phyloP scores from a whole-genome alignment of 2,888 invertebrate species.

The Eristalis pertinax region DNA sequence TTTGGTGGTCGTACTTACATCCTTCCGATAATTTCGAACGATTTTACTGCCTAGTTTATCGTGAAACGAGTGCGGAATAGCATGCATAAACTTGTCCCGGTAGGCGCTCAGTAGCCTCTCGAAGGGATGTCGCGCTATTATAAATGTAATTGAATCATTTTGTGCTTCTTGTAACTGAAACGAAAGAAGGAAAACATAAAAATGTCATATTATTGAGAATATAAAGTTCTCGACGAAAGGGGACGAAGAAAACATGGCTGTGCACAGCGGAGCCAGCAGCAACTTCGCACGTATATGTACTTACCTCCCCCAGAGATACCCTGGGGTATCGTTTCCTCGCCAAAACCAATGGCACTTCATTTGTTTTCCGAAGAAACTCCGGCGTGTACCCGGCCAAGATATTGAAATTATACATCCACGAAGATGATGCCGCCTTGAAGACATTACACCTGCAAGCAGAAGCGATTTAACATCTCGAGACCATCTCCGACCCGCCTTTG shows the following conservation, averaged over 20 bases:
- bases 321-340: conserved; percentile 91
- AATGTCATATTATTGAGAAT: conserved; percentile 31
- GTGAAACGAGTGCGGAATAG: conserved; percentile 91
- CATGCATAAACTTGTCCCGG: conserved; percentile 91
- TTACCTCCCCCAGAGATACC: conserved; percentile 85
- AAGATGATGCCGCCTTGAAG: conserved; percentile 93
- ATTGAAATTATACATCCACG: conserved; percentile 96
- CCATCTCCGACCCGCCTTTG: conserved; percentile 2
- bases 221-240: conserved; percentile 32
- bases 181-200: conserved; percentile 25
- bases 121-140: conserved; percentile 91
- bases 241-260: neutral
- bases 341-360: conserved; percentile 89
- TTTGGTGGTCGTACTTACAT: conserved; percentile 76
- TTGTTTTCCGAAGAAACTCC: conserved; percentile 88
- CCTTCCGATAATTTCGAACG: conserved; percentile 86
- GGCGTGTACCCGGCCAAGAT: conserved; percentile 91
- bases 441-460: conserved; percentile 86
- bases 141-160: conserved; percentile 89
- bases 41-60: conserved; percentile 90
- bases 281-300: conserved; percentile 4
- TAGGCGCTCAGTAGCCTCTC: conserved; percentile 91
- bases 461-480: conserved; percentile 64
- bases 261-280: neutral
- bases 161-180: conserved; percentile 86